Percentiles rank a stretch among this genome's conserved stretches.
Conservation (phyloP, 2,797 vertebrate species). For the Taeniopygia guttata region DNA sequence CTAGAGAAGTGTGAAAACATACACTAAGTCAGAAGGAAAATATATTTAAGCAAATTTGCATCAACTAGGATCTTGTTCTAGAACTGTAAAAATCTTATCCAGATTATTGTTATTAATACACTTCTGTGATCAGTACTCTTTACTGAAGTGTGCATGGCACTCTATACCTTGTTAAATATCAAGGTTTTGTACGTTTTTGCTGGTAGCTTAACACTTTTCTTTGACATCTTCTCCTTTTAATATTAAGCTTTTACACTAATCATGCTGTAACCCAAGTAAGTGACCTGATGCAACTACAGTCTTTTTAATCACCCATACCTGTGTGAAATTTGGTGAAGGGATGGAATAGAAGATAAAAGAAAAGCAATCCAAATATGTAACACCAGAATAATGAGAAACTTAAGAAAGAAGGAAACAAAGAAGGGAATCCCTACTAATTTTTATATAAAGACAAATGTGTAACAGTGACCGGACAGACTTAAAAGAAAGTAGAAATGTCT, state of each 20-base stretch:
- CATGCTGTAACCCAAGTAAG: not conserved
- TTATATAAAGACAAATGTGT: not conserved
- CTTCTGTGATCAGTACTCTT: not conserved
- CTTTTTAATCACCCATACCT: not conserved
- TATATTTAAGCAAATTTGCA: not conserved
- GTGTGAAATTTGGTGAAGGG: not conserved
- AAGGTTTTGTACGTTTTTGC: not conserved
- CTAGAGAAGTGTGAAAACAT: not conserved
- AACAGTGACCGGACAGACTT: not conserved
- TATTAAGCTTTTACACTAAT: not conserved
- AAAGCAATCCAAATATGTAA: not conserved
- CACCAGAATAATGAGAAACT: not conserved
- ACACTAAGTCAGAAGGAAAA: not conserved
- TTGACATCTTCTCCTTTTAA: not conserved
- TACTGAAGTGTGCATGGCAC: not conserved
- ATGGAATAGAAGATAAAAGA: not conserved
- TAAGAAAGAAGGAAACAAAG: not conserved
- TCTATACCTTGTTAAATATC: not conserved
- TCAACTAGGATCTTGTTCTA: not conserved
- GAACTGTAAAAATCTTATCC: not conserved
- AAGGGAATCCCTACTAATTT: not conserved
- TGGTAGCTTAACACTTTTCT: not conserved
- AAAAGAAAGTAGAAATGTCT: not conserved
- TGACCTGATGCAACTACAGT: not conserved
- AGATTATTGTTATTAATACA: not conserved